These are phyloP conservation scores for Rhizoglyphus robini DNA, from an alignment of 1,140 invertebrate genomes.

Conservation along the genomic window DNA sequence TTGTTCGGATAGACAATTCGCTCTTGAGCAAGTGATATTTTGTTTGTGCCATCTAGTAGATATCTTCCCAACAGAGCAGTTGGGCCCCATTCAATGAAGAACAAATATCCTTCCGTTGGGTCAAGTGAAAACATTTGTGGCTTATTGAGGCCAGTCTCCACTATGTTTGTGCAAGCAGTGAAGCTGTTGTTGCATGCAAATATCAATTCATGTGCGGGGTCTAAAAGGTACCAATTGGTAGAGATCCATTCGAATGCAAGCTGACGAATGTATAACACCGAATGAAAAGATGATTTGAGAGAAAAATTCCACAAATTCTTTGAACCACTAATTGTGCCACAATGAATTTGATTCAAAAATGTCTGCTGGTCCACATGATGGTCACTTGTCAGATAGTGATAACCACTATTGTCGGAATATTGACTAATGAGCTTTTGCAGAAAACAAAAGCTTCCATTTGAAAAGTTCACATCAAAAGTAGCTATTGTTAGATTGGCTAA, in stretches of 20 bases:
- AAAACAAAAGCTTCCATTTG: neutral
- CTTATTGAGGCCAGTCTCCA: slow-evolving; percentile 34
- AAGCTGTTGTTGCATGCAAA: slow-evolving; percentile 43
- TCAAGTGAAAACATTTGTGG: slow-evolving; percentile 46
- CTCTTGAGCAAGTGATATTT: slow-evolving; percentile 28
- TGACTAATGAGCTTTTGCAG: too few relatives aligned
- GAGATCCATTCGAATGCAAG: slow-evolving; percentile 34
- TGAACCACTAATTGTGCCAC: neutral
- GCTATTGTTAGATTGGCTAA: neutral
- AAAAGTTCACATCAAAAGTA: neutral
- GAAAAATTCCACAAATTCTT: neutral
- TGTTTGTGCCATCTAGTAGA: slow-evolving; percentile 35
- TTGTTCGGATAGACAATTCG: slow-evolving; percentile 28
- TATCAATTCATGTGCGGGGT: slow-evolving; percentile 43
- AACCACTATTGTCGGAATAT: too few relatives aligned
- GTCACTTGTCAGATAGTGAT: too few relatives aligned
- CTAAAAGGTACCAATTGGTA: slow-evolving; percentile 48
- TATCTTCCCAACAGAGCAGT: slow-evolving; percentile 36
- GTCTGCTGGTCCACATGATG: neutral
- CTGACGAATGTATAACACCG: neutral
- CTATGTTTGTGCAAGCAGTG: slow-evolving; percentile 37
- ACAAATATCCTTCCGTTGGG: slow-evolving; percentile 40
- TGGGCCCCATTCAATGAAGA: slow-evolving; percentile 40
- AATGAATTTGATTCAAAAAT: neutral
- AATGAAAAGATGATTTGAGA: slow-evolving; percentile 7